Base-by-base conservation (phyloP, 2,888 invertebrate species). In the Drosophila paucipuncta region DNA sequence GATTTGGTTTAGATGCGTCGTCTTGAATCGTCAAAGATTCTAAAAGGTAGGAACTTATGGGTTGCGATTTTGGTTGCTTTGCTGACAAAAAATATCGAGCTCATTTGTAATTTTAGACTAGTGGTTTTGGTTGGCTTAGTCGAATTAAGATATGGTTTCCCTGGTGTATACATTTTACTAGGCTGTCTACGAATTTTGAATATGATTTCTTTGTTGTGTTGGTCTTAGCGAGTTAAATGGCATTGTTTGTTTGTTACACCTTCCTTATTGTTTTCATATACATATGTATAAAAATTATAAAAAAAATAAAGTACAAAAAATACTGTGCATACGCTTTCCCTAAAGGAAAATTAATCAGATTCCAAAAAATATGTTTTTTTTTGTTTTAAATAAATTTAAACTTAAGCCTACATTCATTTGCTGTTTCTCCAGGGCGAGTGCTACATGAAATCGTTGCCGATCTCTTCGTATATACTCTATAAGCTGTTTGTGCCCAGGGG, bases 301-400 rank as follows among this genome's bases (percentile, higher is more conserved):
- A 73, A 73, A 78, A 80, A 53, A 31, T 62, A 87, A 85, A 73
- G 65, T 73, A 80, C 68, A 76, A 74, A 83, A 80, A 85, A 85
- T 85, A 85, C 85, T 85, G 89, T 78, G 86, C 78, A 75, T 81
- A 74, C 68, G 69, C 68, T 55, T 57, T 63, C 67, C 72, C 65
- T 33, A 62, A 65, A 65, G 25, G 61, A 68, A 70, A 60, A 76
- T 61, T 58, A 71, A 57, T 80, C 71, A 76, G 72, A 78, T 82
- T 86, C 66, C 55, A 50, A 58, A 63, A 39, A 49, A 22, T 31
- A 22, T 37, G 10, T 30, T 10, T 7, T 35, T 33, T n/a, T 30
- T 31, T 9, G 37, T 28, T 28, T 5, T 49, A 60, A 76, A 82
- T 82, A 84, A 82, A 72, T 73, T 55, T 58, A 28, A 57, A 68